Conservation (phyloP, 2,797 vertebrate species). For the Myotis findleyi region DNA sequence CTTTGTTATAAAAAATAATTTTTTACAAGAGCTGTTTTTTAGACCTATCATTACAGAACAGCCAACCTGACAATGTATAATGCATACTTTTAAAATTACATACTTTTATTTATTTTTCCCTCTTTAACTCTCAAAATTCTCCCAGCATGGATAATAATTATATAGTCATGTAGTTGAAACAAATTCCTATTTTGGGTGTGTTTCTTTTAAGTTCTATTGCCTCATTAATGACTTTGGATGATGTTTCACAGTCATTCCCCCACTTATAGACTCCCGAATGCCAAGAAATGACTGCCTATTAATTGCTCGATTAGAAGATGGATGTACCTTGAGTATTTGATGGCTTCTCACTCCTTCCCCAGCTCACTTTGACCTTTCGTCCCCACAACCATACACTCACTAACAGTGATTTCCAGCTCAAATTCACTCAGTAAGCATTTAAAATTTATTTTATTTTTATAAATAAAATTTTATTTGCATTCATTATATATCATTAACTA, state of each 20-base stretch:
- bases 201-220: not conserved
- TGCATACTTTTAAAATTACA: constrained; percentile 30
- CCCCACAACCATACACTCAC: too few relatives aligned
- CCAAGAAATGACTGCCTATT: not conserved
- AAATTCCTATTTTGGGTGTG: constrained; percentile 19
- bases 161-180: constrained; percentile 26
- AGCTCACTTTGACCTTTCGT: not conserved
- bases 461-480: constrained; percentile 23
- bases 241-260: not conserved
- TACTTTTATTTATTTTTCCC: constrained; percentile 65
- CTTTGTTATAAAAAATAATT: constrained; percentile 52
- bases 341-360: not conserved
- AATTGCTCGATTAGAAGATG: not conserved
- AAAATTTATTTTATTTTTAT: constrained; percentile 46
- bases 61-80: constrained; percentile 41
- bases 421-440: not conserved
- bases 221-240: constrained; percentile 25
- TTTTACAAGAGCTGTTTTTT: constrained; percentile 44
- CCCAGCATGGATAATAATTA: constrained; percentile 35
- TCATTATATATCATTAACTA: constrained; percentile 31
- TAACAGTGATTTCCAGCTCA: not conserved
- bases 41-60: constrained; percentile 10
- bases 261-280: not conserved
- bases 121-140: constrained; percentile 52
- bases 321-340: not conserved